Evolutionary conservation across 2,797 vertebrate genomes (phyloP).

Genomic region (Onychomys torridus): DNA sequence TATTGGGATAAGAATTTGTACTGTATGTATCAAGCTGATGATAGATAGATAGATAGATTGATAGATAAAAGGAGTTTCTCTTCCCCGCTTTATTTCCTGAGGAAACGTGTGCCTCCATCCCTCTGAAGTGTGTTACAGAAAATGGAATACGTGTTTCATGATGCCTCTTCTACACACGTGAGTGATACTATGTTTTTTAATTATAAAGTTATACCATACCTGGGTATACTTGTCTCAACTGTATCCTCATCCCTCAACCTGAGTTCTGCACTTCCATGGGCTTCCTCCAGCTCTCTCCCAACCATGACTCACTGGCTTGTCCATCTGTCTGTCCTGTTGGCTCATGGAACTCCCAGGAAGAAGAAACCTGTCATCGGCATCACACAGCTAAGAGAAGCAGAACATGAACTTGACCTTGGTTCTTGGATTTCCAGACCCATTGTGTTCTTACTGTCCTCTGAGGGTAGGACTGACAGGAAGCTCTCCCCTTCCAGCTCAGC

Average conservation of each 20-base stretch:
- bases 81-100: not conserved
- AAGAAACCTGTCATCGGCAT: not conserved
- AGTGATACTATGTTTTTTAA: not conserved
- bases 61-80: not conserved
- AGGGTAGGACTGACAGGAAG: not conserved
- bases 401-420: not conserved
- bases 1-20: no score
- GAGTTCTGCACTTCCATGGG: not conserved
- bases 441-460: not conserved
- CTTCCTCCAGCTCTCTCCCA: not conserved
- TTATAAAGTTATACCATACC: not conserved
- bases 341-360: not conserved
- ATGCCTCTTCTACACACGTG: not conserved
- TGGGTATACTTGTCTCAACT: not conserved
- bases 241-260: not conserved
- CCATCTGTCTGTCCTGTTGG: not conserved
- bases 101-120: not conserved
- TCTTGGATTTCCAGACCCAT: not conserved
- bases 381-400: not conserved
- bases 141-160: not conserved
- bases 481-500: not conserved
- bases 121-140: not conserved
- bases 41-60: no score
- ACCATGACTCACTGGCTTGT: not conserved
- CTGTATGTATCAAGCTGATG: no score